Evolutionary conservation across 2,888 invertebrate species (phyloP).

Genomic region (Mimachlamys varia): DNA sequence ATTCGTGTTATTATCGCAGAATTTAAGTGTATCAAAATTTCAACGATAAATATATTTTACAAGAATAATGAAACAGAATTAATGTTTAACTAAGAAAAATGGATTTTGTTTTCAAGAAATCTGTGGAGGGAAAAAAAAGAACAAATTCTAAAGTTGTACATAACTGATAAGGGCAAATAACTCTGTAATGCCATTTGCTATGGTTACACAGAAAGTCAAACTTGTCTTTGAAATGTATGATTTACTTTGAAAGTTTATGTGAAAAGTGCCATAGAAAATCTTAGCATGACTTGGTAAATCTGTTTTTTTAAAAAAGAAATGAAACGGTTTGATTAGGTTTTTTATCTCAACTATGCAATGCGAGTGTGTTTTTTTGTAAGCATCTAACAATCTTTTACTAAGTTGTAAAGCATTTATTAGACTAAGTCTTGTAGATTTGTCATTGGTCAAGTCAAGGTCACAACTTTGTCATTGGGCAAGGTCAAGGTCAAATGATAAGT

Average conservation of each 20-base stretch:
- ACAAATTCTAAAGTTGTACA: not conserved
- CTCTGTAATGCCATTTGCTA: not conserved
- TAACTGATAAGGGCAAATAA: not conserved
- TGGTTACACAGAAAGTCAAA: not conserved
- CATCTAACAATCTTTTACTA: not conserved
- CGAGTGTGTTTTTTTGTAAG: not conserved
- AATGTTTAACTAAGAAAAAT: not conserved
- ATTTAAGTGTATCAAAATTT: not conserved
- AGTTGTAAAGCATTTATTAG: constrained; percentile 1
- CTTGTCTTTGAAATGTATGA: not conserved
- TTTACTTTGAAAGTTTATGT: not conserved
- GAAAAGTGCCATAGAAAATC: not conserved
- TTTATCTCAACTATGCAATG: constrained; percentile 17
- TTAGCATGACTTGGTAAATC: not conserved
- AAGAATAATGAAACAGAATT: not conserved
- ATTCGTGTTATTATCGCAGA: not conserved
- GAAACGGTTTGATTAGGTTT: not conserved
- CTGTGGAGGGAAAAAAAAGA: not conserved
- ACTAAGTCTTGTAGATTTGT: not conserved
- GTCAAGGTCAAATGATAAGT: not conserved
- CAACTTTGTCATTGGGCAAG: not conserved
- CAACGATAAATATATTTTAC: not conserved
- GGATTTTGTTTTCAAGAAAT: not conserved
- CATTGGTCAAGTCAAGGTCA: not conserved
- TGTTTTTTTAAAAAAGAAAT: not conserved